A percentile compares a stretch with the other conserved stretches of the same genome.
Conservation (phyloP, 2,888 invertebrate species). For the Zaprionus lineosus region DNA sequence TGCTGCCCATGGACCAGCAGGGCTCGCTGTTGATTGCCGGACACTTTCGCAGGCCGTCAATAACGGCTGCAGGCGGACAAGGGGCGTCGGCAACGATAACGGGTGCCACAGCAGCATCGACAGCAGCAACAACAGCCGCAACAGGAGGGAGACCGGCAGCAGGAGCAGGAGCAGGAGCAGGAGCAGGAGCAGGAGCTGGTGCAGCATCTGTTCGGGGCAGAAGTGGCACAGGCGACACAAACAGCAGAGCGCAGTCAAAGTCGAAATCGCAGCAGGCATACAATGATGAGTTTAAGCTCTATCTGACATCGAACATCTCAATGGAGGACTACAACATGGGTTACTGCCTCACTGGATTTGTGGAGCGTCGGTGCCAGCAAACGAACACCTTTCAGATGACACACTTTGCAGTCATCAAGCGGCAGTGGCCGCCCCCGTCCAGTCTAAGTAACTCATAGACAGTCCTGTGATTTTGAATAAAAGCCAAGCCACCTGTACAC, state of each 20-base stretch:
- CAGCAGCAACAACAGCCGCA: slow-evolving; percentile 33
- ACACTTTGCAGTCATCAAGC: slow-evolving; percentile 93
- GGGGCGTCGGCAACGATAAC: slow-evolving; percentile 17
- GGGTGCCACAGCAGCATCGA: slow-evolving; percentile 14
- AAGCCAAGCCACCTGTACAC: not conserved
- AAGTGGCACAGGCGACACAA: slow-evolving; percentile 1
- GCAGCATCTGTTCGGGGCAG: too few species aligned
- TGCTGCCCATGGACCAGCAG: slow-evolving; percentile 89
- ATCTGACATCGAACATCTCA: slow-evolving; percentile 92
- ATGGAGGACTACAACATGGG: slow-evolving; percentile 95
- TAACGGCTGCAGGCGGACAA: slow-evolving; percentile 29
- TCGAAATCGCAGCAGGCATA: slow-evolving; percentile 51
- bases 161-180: slow-evolving; percentile 8
- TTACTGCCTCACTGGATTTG: slow-evolving; percentile 93
- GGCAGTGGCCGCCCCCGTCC: slow-evolving; percentile 84
- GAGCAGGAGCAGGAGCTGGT: slow-evolving; percentile 5
- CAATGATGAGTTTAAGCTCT: slow-evolving; percentile 88
- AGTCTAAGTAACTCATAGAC: slow-evolving; percentile 65
- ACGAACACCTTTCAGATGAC: slow-evolving; percentile 92
- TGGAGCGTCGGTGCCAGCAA: slow-evolving; percentile 90
- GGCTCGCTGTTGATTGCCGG: slow-evolving; percentile 92
- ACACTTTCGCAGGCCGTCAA: slow-evolving; percentile 80
- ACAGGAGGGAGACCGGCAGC: slow-evolving; percentile 23
- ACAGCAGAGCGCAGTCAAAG: slow-evolving; percentile 31
- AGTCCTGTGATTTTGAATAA: slow-evolving; percentile 29